Conservation (phyloP, 2,888 invertebrate genomes). For the Tanytarsus gracilentus region DNA sequence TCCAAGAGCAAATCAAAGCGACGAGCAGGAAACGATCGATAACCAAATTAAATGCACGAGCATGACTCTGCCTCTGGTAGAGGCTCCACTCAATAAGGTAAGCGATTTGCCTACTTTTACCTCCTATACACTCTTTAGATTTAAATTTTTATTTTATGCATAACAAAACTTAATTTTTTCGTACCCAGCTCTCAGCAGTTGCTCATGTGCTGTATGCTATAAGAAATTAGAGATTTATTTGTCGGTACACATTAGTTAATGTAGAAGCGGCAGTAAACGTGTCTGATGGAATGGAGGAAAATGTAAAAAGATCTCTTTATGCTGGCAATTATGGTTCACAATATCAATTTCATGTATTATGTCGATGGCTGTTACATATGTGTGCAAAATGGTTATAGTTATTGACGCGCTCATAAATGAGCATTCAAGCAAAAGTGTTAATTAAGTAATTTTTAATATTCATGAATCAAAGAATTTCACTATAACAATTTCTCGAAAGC, state of each 20-base stretch:
- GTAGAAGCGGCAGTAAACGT: background rate
- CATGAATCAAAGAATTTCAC: no score
- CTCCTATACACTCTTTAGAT: background rate
- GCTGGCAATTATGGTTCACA: conserved; percentile 6
- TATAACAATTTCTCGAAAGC: no score
- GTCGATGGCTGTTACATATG: background rate
- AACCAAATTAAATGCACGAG: conserved; percentile 28
- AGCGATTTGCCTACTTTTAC: no score
- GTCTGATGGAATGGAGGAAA: conserved; percentile 11
- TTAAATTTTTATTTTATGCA: background rate
- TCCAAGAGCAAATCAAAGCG: conserved; percentile 21
- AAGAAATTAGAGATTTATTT: conserved; percentile 17
- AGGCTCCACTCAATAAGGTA: conserved; percentile 28
- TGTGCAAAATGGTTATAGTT: conserved; percentile 10
- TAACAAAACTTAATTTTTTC: no score
- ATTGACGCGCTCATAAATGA: conserved; percentile 3
- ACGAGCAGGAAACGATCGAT: conserved; percentile 27
- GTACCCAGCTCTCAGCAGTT: background rate
- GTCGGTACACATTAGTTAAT: background rate
- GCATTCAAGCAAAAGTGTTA: no score
- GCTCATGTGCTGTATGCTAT: background rate
- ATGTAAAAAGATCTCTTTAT: conserved; percentile 2
- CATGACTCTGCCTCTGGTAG: conserved; percentile 26
- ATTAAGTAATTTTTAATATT: no score
- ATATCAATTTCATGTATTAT: conserved; percentile 7